Percentiles rank a stretch among this genome's conserved stretches.
Conservation (phyloP, 2,888 invertebrate genomes). For the Cheilosia impressa region DNA sequence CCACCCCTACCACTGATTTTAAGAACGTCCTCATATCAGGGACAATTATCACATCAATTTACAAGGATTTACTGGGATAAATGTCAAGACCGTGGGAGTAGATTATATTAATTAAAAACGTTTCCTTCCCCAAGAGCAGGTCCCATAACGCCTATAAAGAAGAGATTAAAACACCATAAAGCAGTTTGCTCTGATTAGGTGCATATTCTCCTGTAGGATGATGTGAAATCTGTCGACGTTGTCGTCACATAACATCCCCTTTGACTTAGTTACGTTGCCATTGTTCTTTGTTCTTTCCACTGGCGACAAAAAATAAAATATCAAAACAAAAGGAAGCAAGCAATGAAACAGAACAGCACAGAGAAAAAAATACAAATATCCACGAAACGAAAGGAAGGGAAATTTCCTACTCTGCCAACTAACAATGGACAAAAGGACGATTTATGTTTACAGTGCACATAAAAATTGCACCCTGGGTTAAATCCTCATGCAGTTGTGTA, state of each 20-base stretch:
- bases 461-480: conserved; percentile 67
- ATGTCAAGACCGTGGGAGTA: background rate
- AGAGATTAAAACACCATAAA: conserved; percentile 67
- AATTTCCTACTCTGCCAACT: conserved; percentile 42
- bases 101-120: conserved; percentile 3
- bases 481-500: conserved; percentile 47
- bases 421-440: conserved; percentile 73
- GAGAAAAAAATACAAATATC: conserved; percentile 11
- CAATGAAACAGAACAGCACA: conserved; percentile 16
- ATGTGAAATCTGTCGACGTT: conserved; percentile 49
- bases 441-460: conserved; percentile 62
- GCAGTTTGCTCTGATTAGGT: conserved; percentile 25
- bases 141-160: conserved; percentile 37
- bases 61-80: background rate
- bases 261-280: conserved; percentile 63
- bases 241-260: conserved; percentile 39
- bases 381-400: conserved; percentile 31
- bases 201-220: conserved; percentile 24
- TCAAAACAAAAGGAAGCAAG: conserved; percentile 57
- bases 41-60: background rate
- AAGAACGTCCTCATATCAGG: background rate
- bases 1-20: background rate
- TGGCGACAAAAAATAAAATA: conserved; percentile 59
- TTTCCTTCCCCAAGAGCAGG: conserved; percentile 16
- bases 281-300: conserved; percentile 54